Base-by-base conservation (phyloP, 1,140 invertebrate genomes). In the Rhopalosiphum padi region DNA sequence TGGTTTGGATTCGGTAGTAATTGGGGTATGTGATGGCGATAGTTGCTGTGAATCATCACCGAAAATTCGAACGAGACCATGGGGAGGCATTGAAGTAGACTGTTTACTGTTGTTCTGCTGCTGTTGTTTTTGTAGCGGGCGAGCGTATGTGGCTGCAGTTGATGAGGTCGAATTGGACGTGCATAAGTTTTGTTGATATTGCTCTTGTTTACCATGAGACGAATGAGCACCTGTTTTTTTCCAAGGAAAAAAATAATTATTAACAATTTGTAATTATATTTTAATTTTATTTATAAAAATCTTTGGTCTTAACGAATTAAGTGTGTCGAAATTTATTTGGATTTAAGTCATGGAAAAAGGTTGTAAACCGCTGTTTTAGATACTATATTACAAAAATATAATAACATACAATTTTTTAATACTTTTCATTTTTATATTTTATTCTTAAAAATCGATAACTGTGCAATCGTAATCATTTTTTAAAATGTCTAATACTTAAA, bases 41-140 rank as follows among this genome's bases (percentile, higher is more conserved):
- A n/a, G 1, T 1, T 11, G 48, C 55, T 55, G n/a, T 37, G 88
- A 37, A 25, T 89, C 25, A 30, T 48, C 88, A 15, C 48, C 88
- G 5, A 55, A 89, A 22, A 55, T 89, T 35, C 6, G 23, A 43
- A 60, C 55, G 3, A 60, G 89, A 15, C n/a, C 37, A 5, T 25
- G 88, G 11, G 88, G 88, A 4, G 88, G 37, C 23, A 21, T 11
- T 22, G n/a, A 41, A 43, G 15, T 60, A 18, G 53, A 60, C 30
- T 35, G 48, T 53, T 53, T 18, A 30, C 46, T 37, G 22, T 88
- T 37, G 22, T 88, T 48, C 30, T 88, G 53, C 0, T 90, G 89
- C 18, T 60, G 89, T 89, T 89, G 51, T 37, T 89, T 46, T 89
- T 89, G 87, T 46, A 90, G 23, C 7, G 89, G 89, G 21, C 53